Conservation (phyloP, 1,140 invertebrate species). For the Nephotettix cincticeps region DNA sequence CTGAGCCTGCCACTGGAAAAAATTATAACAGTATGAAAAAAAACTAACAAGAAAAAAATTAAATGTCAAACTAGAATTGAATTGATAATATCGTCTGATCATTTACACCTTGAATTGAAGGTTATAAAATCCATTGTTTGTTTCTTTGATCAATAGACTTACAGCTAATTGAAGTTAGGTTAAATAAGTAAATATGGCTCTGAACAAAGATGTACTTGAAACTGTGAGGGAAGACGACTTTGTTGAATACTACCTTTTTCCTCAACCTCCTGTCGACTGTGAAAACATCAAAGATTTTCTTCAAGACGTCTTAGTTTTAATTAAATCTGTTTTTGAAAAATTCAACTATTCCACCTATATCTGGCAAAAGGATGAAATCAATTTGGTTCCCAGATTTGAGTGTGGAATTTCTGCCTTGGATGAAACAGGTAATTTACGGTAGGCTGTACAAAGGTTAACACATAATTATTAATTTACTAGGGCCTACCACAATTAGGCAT, state of each 20-base stretch:
- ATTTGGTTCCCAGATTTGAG: constrained; percentile 51
- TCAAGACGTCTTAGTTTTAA: neutral
- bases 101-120: too few species aligned
- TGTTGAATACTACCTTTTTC: constrained; percentile 69
- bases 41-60: too few species aligned
- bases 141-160: too few species aligned
- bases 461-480: too few species aligned
- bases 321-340: constrained; percentile 20
- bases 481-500: too few species aligned
- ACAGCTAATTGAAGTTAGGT: too few species aligned
- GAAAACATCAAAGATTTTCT: constrained; percentile 10
- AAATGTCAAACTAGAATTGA: too few species aligned
- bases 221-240: constrained; percentile 62
- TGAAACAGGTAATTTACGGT: constrained; percentile 48
- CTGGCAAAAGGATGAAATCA: constrained; percentile 69
- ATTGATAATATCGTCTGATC: too few species aligned
- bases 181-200: constrained; percentile 29
- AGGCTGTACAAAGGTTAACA: too few species aligned
- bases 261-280: constrained; percentile 34
- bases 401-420: constrained; percentile 47
- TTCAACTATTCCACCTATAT: constrained; percentile 48
- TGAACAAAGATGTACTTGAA: constrained; percentile 45
- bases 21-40: too few species aligned
- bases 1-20: too few species aligned
- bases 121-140: too few species aligned